Evolutionary conservation across 1,140 invertebrate species (phyloP).

Genomic region (Eriocheir sinensis): DNA sequence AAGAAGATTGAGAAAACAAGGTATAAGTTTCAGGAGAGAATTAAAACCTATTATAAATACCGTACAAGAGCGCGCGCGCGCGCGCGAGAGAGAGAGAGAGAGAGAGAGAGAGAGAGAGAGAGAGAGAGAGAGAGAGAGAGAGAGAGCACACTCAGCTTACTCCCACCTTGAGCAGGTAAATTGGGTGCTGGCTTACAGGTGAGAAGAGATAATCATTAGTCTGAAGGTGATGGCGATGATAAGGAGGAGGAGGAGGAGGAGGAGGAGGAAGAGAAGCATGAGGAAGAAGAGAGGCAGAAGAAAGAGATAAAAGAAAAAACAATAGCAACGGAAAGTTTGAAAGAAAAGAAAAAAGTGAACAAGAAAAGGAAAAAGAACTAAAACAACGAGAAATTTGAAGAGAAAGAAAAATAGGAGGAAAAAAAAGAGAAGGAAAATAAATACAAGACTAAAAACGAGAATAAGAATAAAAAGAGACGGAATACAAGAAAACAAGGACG

Average conservation of each 20-base stretch:
- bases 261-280: background rate
- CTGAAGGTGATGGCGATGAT: background rate
- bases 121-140: slow-evolving; percentile 32
- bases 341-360: too few species aligned
- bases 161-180: background rate
- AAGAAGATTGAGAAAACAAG: background rate
- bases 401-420: too few species aligned
- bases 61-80: background rate
- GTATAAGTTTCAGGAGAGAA: background rate
- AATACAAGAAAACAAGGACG: too few species aligned
- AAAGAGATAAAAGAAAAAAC: too few species aligned
- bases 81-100: slow-evolving; percentile 49
- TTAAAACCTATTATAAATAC: background rate
- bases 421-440: too few species aligned
- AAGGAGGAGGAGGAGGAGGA: background rate
- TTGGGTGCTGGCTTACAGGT: background rate
- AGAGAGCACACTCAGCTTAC: background rate
- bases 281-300: background rate
- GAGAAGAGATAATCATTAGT: background rate
- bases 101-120: slow-evolving; percentile 57
- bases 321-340: too few species aligned
- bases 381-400: too few species aligned
- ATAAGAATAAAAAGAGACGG: too few species aligned
- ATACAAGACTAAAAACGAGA: too few species aligned
- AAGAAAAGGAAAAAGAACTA: too few species aligned